These are phyloP conservation scores for Drosophila eugracilis DNA, from an alignment of 1,140 invertebrate genomes.

Conservation along the genomic window DNA sequence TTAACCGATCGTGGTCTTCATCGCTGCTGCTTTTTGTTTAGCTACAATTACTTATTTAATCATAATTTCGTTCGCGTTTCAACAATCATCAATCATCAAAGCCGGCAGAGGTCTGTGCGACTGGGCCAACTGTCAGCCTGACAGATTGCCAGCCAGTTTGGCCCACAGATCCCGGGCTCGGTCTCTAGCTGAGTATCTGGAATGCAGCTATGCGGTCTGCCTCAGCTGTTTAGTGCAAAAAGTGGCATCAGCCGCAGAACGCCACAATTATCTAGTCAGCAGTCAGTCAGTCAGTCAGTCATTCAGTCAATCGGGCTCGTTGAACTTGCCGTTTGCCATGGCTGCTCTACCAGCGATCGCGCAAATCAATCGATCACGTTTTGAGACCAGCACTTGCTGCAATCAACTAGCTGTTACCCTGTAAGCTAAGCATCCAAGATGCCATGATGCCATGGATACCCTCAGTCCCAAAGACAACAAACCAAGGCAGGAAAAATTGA, in stretches of 20 bases:
- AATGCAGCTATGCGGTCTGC: constrained; percentile 65
- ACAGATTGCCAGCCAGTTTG: constrained; percentile 76
- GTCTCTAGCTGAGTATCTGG: constrained; percentile 35
- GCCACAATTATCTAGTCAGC: constrained; percentile 84
- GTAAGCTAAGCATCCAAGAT: neutral
- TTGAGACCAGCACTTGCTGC: constrained; percentile 49
- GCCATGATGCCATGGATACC: constrained; percentile 16
- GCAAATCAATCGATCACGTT: constrained; percentile 85
- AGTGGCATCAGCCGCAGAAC: constrained; percentile 74
- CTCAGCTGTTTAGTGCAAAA: constrained; percentile 75
- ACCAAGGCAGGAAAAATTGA: constrained; percentile 43
- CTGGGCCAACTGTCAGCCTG: constrained; percentile 82
- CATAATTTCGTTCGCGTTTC: constrained; percentile 84
- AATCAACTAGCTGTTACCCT: constrained; percentile 30
- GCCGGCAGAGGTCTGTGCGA: constrained; percentile 72
- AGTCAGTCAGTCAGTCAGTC: constrained; percentile 83
- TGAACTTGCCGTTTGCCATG: constrained; percentile 70
- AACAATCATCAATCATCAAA: constrained; percentile 83
- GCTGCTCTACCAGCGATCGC: constrained; percentile 58
- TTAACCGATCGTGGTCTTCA: constrained; percentile 58
- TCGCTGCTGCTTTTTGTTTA: constrained; percentile 68
- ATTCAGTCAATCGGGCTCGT: constrained; percentile 83
- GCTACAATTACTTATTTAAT: constrained; percentile 84
- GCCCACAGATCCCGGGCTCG: constrained; percentile 39
- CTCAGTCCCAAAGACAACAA: too few species aligned